These are phyloP conservation scores for Mustela nigripes DNA, from an alignment of 2,113 vertebrate species.

Conservation along the genomic window DNA sequence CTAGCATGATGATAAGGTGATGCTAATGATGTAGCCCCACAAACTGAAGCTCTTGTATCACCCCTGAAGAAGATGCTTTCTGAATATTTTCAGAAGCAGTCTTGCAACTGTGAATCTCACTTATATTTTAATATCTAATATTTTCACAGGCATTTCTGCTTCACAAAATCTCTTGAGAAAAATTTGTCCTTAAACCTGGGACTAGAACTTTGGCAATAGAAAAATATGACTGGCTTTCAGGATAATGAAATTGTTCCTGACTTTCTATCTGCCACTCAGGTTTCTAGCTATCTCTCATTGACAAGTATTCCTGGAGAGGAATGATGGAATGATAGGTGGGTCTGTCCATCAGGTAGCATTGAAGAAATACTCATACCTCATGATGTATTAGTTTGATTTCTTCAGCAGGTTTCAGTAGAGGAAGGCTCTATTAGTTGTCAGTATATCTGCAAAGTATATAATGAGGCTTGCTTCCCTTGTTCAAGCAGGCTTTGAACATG, in stretches of 20 bases:
- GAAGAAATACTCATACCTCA: neutral
- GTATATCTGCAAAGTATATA: neutral
- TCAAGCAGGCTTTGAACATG: neutral
- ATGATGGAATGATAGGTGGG: neutral
- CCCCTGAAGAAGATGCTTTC: neutral
- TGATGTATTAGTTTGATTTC: neutral
- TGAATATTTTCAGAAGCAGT: neutral
- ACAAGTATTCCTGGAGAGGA: neutral
- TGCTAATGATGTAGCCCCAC: too few relatives aligned
- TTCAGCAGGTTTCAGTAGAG: neutral
- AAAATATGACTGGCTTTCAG: neutral
- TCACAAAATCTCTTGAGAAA: neutral
- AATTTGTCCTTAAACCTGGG: neutral
- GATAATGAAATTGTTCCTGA: neutral
- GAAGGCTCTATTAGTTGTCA: neutral
- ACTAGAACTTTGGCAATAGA: neutral
- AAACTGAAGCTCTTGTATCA: neutral
- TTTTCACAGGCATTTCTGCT: neutral
- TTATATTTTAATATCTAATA: neutral
- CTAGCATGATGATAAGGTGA: neutral
- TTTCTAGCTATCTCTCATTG: neutral
- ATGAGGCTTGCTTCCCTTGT: neutral
- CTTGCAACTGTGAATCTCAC: neutral
- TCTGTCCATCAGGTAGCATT: neutral
- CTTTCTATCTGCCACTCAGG: neutral